Percentiles rank a stretch among this genome's conserved stretches.
phyloP scores from a whole-genome alignment of 1,140 invertebrate species.

The Trichonephila inaurata region DNA sequence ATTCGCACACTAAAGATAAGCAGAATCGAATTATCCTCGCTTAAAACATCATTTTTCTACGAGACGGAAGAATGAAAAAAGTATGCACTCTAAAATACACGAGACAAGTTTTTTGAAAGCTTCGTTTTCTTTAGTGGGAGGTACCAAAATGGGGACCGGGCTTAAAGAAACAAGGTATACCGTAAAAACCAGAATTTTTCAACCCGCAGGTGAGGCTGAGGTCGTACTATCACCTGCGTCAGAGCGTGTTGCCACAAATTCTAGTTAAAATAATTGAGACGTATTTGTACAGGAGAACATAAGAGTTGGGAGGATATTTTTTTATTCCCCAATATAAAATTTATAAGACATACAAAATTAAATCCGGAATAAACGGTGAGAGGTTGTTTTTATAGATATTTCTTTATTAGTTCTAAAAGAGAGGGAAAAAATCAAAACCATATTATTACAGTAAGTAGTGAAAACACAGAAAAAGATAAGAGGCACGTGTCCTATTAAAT shows the following conservation, averaged over 20 bases:
- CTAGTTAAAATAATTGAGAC: background rate
- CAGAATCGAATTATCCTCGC: no score
- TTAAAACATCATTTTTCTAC: no score
- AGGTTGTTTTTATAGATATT: no score
- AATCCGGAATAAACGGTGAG: no score
- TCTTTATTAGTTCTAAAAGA: no score
- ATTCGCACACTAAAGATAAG: no score
- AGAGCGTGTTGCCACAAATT: background rate
- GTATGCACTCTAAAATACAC: background rate
- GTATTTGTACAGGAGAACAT: background rate
- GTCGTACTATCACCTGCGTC: background rate
- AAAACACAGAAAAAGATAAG: no score
- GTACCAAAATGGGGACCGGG: background rate
- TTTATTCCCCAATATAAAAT: constrained; percentile 4
- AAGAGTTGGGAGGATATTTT: background rate
- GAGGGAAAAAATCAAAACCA: no score
- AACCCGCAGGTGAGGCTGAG: background rate
- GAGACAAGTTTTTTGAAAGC: background rate
- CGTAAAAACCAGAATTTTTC: background rate
- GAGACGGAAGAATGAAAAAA: background rate
- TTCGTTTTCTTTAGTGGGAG: background rate
- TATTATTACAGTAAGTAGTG: no score
- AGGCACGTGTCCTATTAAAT: no score
- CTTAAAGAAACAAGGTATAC: background rate
- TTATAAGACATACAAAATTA: background rate